Percentiles rank a stretch among this genome's conserved stretches.
These are phyloP conservation scores for Zeuzera pyrina DNA, from an alignment of 2,888 invertebrate species.

Conservation along the genomic window DNA sequence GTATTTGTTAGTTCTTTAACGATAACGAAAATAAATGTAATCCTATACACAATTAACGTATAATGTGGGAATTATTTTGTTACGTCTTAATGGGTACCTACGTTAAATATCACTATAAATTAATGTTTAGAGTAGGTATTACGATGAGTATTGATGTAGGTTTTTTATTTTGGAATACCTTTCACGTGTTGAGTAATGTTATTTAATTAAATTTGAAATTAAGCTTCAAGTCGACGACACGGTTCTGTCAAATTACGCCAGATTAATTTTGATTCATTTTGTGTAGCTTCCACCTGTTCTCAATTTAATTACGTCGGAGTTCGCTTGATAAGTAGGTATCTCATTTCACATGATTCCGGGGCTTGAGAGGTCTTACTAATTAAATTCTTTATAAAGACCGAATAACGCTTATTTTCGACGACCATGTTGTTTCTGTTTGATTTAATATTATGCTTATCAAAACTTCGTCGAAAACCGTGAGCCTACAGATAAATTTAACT, in stretches of 20 bases:
- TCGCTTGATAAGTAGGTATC: conserved; percentile 54
- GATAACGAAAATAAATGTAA: too few relatives aligned
- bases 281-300: conserved; percentile 57
- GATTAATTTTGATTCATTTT: conserved; percentile 67
- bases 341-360: conserved; percentile 47
- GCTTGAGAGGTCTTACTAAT: conserved; percentile 31
- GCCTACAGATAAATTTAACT: too few relatives aligned
- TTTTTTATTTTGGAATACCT: conserved; percentile 6
- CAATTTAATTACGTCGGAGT: conserved; percentile 59
- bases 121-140: too few relatives aligned
- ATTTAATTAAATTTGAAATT: conserved; percentile 50
- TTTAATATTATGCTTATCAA: too few relatives aligned
- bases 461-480: too few relatives aligned
- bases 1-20: too few relatives aligned
- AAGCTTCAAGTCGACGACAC: conserved; percentile 38
- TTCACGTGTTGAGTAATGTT: conserved; percentile 32
- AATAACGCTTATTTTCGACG: conserved; percentile 16
- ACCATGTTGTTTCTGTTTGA: conserved; percentile 5
- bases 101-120: too few relatives aligned
- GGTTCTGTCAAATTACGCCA: conserved; percentile 49
- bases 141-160: too few relatives aligned
- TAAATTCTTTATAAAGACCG: conserved; percentile 39
- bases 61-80: too few relatives aligned
- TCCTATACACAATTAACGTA: too few relatives aligned
- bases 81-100: too few relatives aligned